Evolutionary conservation across 2,113 vertebrate species (phyloP).

Genomic region (Dromiciops gliroides): DNA sequence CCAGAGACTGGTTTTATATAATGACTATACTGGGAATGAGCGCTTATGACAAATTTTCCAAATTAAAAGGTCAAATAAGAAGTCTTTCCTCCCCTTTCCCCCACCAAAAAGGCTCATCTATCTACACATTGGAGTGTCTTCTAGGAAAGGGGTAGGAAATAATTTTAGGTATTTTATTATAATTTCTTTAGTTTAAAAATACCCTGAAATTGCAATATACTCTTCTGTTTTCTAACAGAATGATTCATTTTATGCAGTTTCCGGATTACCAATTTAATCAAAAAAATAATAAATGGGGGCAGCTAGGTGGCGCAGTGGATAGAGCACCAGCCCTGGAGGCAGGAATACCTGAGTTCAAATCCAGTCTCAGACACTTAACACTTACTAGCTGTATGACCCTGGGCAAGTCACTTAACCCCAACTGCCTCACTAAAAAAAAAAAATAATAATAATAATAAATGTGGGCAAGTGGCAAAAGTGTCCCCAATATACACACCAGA

Average conservation of each 20-base stretch:
- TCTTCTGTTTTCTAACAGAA: not conserved
- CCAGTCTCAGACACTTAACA: too few species aligned
- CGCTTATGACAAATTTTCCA: not conserved
- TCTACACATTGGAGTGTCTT: rapidly evolving
- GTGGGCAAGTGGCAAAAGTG: not conserved
- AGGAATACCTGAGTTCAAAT: too few species aligned
- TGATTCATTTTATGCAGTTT: not conserved
- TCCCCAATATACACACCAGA: not conserved
- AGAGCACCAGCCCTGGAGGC: too few species aligned
- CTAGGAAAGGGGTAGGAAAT: not conserved
- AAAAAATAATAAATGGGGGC: not conserved
- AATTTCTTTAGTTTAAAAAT: not conserved
- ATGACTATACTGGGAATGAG: not conserved
- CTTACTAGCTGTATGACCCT: too few species aligned
- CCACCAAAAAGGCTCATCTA: not conserved
- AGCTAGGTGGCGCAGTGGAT: too few species aligned
- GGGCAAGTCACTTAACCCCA: too few species aligned
- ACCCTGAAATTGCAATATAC: too few species aligned
- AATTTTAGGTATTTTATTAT: not conserved
- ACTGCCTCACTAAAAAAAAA: too few species aligned
- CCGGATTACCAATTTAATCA: not conserved
- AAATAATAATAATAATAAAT: not conserved
- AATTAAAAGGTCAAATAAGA: not conserved
- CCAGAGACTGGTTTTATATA: not conserved
- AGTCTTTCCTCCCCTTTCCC: too few species aligned